Conservation (phyloP, 2,113 vertebrate species). For the Ictalurus punctatus region DNA sequence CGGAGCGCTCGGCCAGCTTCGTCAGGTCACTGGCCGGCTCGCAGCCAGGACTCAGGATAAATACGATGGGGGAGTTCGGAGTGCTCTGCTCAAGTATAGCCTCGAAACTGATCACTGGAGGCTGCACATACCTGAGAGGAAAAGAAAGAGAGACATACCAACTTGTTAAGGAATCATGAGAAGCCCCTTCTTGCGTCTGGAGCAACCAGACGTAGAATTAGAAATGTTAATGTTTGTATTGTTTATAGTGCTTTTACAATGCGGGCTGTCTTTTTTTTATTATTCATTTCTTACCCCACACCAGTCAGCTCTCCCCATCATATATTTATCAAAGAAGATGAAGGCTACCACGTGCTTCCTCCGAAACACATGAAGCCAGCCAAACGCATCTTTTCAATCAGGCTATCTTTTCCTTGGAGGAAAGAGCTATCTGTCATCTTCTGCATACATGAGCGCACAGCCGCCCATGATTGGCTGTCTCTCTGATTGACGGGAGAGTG, state of each 20-base stretch:
- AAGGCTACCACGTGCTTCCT: too few relatives aligned
- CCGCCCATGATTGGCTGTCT: too few relatives aligned
- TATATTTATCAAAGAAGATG: too few relatives aligned
- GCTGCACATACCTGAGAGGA: slow-evolving; percentile 86
- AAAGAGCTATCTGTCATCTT: too few relatives aligned
- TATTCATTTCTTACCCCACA: too few relatives aligned
- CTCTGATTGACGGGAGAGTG: background rate
- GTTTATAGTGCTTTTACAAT: background rate
- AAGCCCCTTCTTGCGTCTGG: too few relatives aligned
- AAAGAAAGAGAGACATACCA: slow-evolving; percentile 1
- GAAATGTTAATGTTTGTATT: background rate
- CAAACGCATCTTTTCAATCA: too few relatives aligned
- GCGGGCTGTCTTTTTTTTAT: background rate
- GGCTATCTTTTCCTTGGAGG: too few relatives aligned
- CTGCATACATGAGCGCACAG: too few relatives aligned
- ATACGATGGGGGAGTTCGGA: slow-evolving; percentile 87
- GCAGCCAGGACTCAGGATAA: slow-evolving; percentile 92
- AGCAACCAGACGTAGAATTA: background rate
- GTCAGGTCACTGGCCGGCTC: slow-evolving; percentile 90
- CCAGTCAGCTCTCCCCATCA: too few relatives aligned
- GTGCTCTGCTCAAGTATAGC: slow-evolving; percentile 88
- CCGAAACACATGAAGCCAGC: too few relatives aligned
- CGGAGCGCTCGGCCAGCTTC: slow-evolving; percentile 84
- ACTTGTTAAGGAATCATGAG: too few relatives aligned
- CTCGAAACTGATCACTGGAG: slow-evolving; percentile 91